Percentiles rank a stretch among this genome's conserved stretches.
phyloP scores from a whole-genome alignment of 2,113 vertebrate species.

The Scopus umbretta region DNA sequence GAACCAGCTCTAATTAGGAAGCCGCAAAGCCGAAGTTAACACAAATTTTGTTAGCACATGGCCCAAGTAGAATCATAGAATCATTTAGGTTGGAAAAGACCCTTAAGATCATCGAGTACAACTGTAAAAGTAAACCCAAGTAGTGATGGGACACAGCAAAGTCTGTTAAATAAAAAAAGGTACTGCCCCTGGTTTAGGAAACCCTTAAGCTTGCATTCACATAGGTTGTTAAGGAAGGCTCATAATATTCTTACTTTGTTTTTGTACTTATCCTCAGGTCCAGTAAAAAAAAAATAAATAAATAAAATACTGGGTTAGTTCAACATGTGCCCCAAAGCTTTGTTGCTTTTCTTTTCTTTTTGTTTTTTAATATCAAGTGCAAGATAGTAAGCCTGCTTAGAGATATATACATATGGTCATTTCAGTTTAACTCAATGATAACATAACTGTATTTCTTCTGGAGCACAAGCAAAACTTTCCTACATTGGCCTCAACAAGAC shows the following conservation, averaged over 20 bases:
- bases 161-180: neutral
- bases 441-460: neutral
- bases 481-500: fast-evolving
- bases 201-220: neutral
- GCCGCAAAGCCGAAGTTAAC: neutral
- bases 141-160: neutral
- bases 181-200: neutral
- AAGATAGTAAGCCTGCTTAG: neutral
- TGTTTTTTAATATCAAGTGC: fast-evolving
- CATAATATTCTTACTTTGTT: neutral
- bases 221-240: neutral
- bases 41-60: neutral
- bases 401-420: too few species aligned
- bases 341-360: neutral
- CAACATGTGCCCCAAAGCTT: fast-evolving
- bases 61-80: neutral
- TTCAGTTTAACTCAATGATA: neutral
- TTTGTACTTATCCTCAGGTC: neutral
- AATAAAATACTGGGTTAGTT: fast-evolving
- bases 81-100: neutral
- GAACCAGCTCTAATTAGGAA: neutral
- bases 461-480: neutral
- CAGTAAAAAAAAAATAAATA: neutral
- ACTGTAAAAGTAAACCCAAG: neutral
- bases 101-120: neutral